Base-by-base conservation (phyloP, 2,113 vertebrate genomes). In the Potamarius usumacintae region DNA sequence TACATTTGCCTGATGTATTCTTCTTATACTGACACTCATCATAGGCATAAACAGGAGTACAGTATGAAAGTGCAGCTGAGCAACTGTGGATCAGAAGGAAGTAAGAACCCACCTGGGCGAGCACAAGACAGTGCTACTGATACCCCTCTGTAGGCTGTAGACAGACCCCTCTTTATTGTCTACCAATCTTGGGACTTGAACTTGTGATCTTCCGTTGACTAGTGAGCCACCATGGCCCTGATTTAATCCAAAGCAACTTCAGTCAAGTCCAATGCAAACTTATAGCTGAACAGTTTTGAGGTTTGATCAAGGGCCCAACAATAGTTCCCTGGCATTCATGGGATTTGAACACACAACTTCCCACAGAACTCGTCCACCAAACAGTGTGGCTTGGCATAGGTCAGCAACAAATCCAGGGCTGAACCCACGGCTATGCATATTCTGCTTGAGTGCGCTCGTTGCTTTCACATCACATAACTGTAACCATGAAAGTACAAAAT, bases 331-430 rank as follows among this genome's bases (percentile, higher is more conserved):
- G 79, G 57, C 27, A 81, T 17, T 60, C 30, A 12, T 60, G 30
- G 57, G 79, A 34, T 34, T 81, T 60, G 18, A 81, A 58, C 55
- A 15, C 14, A 58, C 53, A 80, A 58, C 57, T 62, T 60, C 79
- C 79, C 30, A 42, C 62, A 42, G 27, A 55, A 52, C 25, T 82
- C 48, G 18, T 82, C 18, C 11, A 60, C 9, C 53, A 18, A 58
- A 78, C 76, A 53, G 12, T 60, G 79, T 81, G 79, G 79, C 57
- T 82, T 82, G 57, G 78, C 78, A 77, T 77, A 77, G 48, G 22
- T 15, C 74, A 2, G 22, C 74, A 55, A 79, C 77, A 79, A 79
- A 79, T 55, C n/a, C 14, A 57, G n/a, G 27, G 9, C 27, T 60
- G 25, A 78, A 78, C 76, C 76, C 50, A 78, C 1, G 27, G 78